Evolutionary conservation across 2,888 invertebrate genomes (phyloP), one percentile per base, ranked within the genome.

Genomic region (Lochmaea capreae): DNA sequence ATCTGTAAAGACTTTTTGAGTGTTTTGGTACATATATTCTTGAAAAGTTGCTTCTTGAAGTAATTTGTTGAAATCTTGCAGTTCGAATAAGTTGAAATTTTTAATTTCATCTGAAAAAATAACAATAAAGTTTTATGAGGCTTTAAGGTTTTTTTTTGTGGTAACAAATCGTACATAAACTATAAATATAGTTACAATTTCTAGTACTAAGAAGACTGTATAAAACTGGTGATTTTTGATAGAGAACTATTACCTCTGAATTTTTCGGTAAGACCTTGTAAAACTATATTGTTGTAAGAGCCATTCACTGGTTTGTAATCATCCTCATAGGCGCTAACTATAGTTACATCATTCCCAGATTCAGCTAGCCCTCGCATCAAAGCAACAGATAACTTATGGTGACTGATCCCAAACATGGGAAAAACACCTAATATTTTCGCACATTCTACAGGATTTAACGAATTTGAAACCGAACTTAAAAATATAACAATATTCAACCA

Each of bases 361-460:
- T 84, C 87, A 0, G 90, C 90, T 67, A 94, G 83, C 78, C 90
- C 91, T 61, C 87, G 88, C 63, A 94, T 82, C 69, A 92, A 87
- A 0, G 91, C 89, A 79, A 88, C 88, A 80, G 91, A 92, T 54
- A 92, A 90, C 46, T 90, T 87, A 80, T 92, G 93, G 83, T 94
- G 94, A 73, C 94, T 94, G 80, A 90, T 92, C 3, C 93, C 93
- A 14, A 89, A 87, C 81, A 92, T 92, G 0, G 91, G 91, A 82
- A 93, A 92, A 76, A 92, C 85, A 26, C 90, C 92, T 46, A 93
- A 86, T 75, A 93, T 91, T 73, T 89, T 89, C 67, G 88, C 89
- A 54, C 87, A 77, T 39, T 58, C 54, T 58, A 71, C 71, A 18
- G 42, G 54, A 42, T 46, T 59, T 16, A 39, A 49, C 33, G 8